phyloP scores from a whole-genome alignment of 2,888 invertebrate species.

The Phanerotoma sp. region DNA sequence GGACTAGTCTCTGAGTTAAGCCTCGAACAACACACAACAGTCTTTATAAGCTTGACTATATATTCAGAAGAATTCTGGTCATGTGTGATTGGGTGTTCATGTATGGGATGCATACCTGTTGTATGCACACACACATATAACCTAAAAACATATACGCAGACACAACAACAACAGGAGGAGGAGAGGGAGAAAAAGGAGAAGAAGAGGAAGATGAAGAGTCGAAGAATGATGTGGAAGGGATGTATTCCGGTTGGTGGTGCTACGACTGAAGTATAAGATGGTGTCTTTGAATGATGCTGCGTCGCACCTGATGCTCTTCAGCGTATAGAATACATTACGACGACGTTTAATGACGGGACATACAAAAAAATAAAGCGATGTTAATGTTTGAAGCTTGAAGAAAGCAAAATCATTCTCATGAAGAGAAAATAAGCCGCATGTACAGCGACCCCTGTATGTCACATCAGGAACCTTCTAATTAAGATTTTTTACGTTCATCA shows the following conservation, averaged over 20 bases:
- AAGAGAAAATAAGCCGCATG: too few species aligned
- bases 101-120: background rate
- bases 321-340: too few species aligned
- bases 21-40: background rate
- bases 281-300: slow-evolving; percentile 25
- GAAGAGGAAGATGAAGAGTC: slow-evolving; percentile 2
- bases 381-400: too few species aligned
- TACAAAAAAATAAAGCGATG: too few species aligned
- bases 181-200: slow-evolving; percentile 24
- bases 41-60: background rate
- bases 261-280: slow-evolving; percentile 25
- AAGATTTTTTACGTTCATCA: too few species aligned
- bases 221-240: slow-evolving; percentile 29
- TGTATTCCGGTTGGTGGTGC: slow-evolving; percentile 15
- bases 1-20: slow-evolving; percentile 11
- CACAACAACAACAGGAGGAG: slow-evolving; percentile 24
- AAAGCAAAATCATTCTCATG: too few species aligned
- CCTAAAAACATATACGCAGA: background rate
- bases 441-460: too few species aligned
- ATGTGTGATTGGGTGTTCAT: background rate
- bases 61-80: slow-evolving; percentile 4
- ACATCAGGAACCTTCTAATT: too few species aligned
- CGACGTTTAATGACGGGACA: too few species aligned
- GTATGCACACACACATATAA: background rate
- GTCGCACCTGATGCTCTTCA: slow-evolving; percentile 24